Evolutionary conservation across 64 coral and sea anemone genomes (phyloP), one percentile per base, ranked within the genome.

Genomic region (Stichodactyla mertensii): DNA sequence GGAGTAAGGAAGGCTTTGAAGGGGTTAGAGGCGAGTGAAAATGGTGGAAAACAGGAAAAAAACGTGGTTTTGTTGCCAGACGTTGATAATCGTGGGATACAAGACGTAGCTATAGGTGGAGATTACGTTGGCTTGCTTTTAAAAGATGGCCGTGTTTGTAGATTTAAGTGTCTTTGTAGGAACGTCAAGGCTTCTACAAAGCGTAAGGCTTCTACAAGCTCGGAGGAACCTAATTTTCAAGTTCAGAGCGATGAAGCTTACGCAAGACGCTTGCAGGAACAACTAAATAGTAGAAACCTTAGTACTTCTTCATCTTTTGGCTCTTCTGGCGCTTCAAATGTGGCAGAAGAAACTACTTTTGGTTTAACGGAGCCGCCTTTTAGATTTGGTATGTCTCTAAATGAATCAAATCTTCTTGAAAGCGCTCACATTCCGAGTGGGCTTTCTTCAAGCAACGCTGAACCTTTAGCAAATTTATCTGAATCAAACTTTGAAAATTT

Each of bases 241-340:
- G 74, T 97, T 80, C 88, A 93, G 90, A 97, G 94, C 64, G 94
- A 97, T 77, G 94, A 97, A 58, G 94, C 77, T 12, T 93, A 85
- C 77, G 94, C 94, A 15, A 52, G 88, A 52, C 84, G 89, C 18
- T 53, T 97, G 70, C 94, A 97, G 52, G 91, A 92, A 20, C 52
- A 92, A 61, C 55, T 92, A 4, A 92, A 92, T 54, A 11, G 8
- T 16, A 55, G n/a, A 52, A 61, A 74, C 55, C 58, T 70, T 58
- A 52, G 22, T 31, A 28, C 69, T 26, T 26, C 66, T 70, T 70
- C 69, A 24, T 10, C 69, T 71, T 31, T 28, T 24, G 69, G 69
- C 69, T 71, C 62, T 4, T 66, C 69, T 74, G 69, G 24, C 23
- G 26, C 26, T 74, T 74, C 69, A 10, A 74, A 31, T 74, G 26